Conservation (phyloP, 2,113 vertebrate genomes). For the Nipponia nippon region DNA sequence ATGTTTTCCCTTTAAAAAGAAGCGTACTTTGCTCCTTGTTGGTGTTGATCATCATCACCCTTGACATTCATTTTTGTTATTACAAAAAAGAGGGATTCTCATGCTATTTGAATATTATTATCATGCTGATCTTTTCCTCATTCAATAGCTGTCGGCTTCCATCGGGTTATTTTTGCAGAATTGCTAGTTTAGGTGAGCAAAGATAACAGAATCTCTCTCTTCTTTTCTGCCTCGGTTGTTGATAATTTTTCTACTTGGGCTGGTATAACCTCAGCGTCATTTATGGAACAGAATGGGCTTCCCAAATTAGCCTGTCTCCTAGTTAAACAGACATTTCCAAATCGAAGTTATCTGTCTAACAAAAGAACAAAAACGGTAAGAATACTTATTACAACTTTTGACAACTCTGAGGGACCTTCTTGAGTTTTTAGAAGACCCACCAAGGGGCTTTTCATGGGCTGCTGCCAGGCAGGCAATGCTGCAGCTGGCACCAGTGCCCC, state of each 20-base stretch:
- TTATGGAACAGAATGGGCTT: not conserved
- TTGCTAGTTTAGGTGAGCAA: not conserved
- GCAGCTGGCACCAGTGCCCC: not conserved
- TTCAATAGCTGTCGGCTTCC: not conserved
- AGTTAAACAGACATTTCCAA: not conserved
- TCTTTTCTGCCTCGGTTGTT: not conserved
- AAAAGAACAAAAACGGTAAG: not conserved
- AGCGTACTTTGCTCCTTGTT: not conserved
- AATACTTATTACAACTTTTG: not conserved
- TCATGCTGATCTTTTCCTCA: not conserved
- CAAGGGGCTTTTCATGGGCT: not conserved
- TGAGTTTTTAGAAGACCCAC: not conserved
- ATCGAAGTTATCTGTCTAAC: not conserved
- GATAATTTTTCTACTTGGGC: not conserved
- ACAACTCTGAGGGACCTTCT: not conserved
- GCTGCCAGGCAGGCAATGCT: not conserved
- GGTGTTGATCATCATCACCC: not conserved
- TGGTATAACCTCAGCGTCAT: not conserved
- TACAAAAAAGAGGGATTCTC: not conserved
- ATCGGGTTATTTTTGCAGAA: not conserved
- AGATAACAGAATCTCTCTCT: not conserved
- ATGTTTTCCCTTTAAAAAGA: not conserved
- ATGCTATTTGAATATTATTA: not conserved
- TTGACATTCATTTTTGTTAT: not conserved
- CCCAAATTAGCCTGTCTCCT: not conserved